Evolutionary conservation across 2,888 invertebrate species (phyloP), one percentile per base, ranked within the genome.

Genomic region (Phymatocera aterrima): DNA sequence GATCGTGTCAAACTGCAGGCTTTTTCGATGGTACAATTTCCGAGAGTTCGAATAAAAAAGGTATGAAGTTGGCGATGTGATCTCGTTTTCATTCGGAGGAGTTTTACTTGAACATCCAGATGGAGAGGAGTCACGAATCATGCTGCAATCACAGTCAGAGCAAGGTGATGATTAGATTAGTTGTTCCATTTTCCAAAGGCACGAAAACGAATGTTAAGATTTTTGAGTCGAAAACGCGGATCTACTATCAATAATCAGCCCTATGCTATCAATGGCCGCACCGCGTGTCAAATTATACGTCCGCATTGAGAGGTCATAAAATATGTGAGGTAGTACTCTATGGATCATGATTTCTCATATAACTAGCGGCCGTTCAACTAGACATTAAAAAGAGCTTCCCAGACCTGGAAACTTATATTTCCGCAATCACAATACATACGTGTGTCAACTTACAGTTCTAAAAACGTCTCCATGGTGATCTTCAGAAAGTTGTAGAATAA

Each of bases 91-190:
- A 72, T 43, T 51, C 18, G 70, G 43, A 24, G 68, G 48, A 28
- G 70, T 72, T 34, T 18, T 31, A 51, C 18, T 18, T 12, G 51
- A 51, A 8, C 24, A 34, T 18, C 24, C 21, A 48, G 72, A n/a
- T n/a, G n/a, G 51, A 34, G 34, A 51, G n/a, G 34, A 34, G 72
- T 51, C 72, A 48, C 34, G 51, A 48, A 31, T 72, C 34, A 72
- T 51, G 51, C 72, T 72, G 72, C 72, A 72, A 72, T 72, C 34
- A 72, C 51, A 28, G 34, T 51, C 34, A 51, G 48, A 51, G 48
- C 34, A 34, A 51, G 72, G n/a, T n/a, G n/a, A 51, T 72, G 51
- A 72, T 72, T 72, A 51, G 34, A 34, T 5, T 72, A 51, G 51
- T 72, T 51, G 34, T 48, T 72, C 28, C 51, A 51, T 72, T 72